These are phyloP conservation scores for Sesia apiformis DNA, from an alignment of 2,888 invertebrate genomes.

Conservation along the genomic window DNA sequence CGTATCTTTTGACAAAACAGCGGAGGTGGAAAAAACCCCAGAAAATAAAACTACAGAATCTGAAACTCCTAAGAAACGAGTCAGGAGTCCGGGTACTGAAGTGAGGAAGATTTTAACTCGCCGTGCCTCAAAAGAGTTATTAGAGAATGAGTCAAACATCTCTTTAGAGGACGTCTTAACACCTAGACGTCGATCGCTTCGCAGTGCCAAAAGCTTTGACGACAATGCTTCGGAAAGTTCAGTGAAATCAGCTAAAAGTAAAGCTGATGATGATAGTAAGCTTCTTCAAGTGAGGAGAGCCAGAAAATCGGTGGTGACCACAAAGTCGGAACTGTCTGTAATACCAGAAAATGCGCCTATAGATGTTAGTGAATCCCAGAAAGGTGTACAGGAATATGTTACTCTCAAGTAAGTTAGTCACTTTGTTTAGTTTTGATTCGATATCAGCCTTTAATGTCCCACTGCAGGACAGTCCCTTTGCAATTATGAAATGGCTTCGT, in stretches of 20 bases:
- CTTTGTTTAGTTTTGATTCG: too few relatives aligned
- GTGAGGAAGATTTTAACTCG: conserved; percentile 49
- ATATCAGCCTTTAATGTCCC: too few relatives aligned
- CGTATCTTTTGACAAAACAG: conserved; percentile 34
- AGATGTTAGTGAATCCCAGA: background rate
- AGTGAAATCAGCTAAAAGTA: conserved; percentile 33
- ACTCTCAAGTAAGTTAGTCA: too few relatives aligned
- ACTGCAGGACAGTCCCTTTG: too few relatives aligned
- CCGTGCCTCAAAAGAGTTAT: conserved; percentile 49
- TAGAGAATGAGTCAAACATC: conserved; percentile 17
- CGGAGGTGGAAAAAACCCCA: conserved; percentile 26
- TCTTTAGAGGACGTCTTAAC: conserved; percentile 15
- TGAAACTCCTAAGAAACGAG: conserved; percentile 18
- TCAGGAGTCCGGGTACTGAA: conserved; percentile 47
- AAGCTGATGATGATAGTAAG: conserved; percentile 27
- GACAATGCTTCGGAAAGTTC: conserved; percentile 50
- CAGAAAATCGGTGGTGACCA: conserved; percentile 37
- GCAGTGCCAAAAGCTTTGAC: conserved; percentile 36
- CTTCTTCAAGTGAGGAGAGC: conserved; percentile 29
- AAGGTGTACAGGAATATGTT: too few relatives aligned
- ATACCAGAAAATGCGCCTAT: conserved; percentile 46
- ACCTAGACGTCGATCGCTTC: conserved; percentile 35
- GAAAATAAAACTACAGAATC: conserved; percentile 17
- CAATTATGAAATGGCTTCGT: too few relatives aligned
- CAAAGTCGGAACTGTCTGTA: conserved; percentile 55